Percentiles rank a stretch among this genome's conserved stretches.
These are phyloP conservation scores for Pachyseris speciosa DNA, from an alignment of 64 coral and sea anemone species.

Conservation along the genomic window DNA sequence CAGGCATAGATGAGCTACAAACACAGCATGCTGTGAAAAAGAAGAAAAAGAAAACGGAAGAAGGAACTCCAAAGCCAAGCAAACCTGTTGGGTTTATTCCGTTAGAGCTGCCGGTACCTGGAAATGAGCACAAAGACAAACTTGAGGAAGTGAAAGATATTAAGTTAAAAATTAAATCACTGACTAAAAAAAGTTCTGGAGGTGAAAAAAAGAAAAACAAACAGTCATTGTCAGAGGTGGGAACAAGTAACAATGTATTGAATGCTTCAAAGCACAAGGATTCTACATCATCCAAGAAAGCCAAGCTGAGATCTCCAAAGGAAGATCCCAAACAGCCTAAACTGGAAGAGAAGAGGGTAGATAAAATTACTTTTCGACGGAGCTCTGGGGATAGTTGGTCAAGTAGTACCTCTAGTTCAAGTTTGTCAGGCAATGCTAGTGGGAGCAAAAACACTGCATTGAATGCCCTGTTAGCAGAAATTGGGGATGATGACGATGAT, in stretches of 20 bases:
- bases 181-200: constrained; percentile 23
- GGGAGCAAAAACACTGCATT: constrained; percentile 86
- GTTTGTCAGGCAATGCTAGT: constrained; percentile 33
- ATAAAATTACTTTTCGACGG: constrained; percentile 89
- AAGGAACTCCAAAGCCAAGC: constrained; percentile 43
- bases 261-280: constrained; percentile 32
- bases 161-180: constrained; percentile 66
- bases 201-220: constrained; percentile 79
- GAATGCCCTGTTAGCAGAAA: constrained; percentile 80
- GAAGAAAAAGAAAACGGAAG: constrained; percentile 92
- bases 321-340: constrained; percentile 44
- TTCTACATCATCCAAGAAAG: constrained; percentile 36
- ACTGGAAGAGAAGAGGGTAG: constrained; percentile 82
- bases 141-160: constrained; percentile 78
- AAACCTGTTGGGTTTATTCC: constrained; percentile 66
- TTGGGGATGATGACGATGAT: constrained; percentile 89
- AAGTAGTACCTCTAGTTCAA: constrained; percentile 75
- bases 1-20: constrained; percentile 23
- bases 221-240: constrained; percentile 9
- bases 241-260: not conserved
- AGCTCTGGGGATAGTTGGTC: constrained; percentile 88
- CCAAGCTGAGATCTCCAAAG: constrained; percentile 43
- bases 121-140: constrained; percentile 63
- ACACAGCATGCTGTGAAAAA: constrained; percentile 45
- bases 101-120: not conserved